phyloP scores from a whole-genome alignment of 2,797 vertebrate genomes.

The Enteromius treurensis region DNA sequence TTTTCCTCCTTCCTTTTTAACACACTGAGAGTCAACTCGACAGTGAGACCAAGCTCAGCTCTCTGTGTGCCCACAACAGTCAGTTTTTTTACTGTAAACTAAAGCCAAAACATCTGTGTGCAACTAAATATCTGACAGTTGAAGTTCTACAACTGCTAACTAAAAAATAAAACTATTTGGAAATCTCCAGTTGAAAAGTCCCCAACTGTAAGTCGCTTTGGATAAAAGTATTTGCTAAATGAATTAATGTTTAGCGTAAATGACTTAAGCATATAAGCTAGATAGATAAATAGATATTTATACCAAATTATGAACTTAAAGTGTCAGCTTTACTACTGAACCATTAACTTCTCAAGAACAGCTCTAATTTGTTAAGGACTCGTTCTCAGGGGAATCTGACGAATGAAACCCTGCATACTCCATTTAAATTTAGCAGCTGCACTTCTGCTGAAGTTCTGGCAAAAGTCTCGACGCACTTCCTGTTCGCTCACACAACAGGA shows the following conservation, averaged over 20 bases:
- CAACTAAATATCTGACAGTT: background rate
- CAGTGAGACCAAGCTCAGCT: conserved; percentile 22
- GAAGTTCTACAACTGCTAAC: background rate
- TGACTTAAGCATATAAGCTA: background rate
- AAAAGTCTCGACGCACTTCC: conserved; percentile 61
- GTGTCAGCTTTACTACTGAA: background rate
- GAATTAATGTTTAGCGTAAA: background rate
- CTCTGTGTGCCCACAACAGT: background rate
- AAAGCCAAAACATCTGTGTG: background rate
- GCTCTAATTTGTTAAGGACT: background rate
- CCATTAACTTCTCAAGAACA: background rate
- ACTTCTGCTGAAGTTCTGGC: conserved; percentile 42
- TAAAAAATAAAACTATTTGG: background rate
- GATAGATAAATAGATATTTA: background rate
- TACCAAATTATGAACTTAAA: background rate
- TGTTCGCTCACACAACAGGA: conserved; percentile 63
- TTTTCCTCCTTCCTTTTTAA: conserved; percentile 18
- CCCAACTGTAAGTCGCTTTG: too few species aligned
- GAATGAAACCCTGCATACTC: background rate
- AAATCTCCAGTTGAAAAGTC: background rate
- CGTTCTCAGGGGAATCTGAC: background rate
- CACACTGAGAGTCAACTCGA: background rate
- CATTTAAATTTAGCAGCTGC: conserved; percentile 14
- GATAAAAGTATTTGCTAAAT: too few species aligned
- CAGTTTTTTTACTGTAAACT: background rate